A percentile compares a stretch with the other conserved stretches of the same genome.
These are phyloP conservation scores for Caiman crocodilus DNA, from an alignment of 2,797 vertebrate species.

Conservation along the genomic window DNA sequence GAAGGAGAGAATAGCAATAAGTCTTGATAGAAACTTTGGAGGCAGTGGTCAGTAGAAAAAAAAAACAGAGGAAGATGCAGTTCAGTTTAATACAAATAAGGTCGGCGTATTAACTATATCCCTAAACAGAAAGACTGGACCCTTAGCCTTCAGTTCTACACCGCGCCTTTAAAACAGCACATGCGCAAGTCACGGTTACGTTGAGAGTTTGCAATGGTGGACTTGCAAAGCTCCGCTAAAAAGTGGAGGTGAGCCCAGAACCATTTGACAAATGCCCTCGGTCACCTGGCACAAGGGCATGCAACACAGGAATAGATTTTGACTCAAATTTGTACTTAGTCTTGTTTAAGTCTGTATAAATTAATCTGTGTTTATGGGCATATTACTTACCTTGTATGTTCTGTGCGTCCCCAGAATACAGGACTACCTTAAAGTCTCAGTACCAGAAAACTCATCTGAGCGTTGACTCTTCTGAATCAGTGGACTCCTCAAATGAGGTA, in stretches of 20 bases:
- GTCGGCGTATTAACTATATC: constrained; percentile 20
- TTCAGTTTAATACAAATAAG: constrained; percentile 52
- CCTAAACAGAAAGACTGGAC: not conserved
- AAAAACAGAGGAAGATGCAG: constrained; percentile 10
- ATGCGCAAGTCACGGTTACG: not conserved
- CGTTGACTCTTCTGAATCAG: not conserved
- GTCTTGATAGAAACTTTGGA: not conserved
- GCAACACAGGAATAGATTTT: not conserved
- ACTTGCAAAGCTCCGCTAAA: not conserved
- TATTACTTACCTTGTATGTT: too few species aligned
- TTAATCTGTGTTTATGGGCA: not conserved
- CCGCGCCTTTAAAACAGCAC: not conserved
- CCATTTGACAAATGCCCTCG: not conserved
- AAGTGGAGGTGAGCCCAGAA: not conserved
- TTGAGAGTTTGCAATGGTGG: not conserved
- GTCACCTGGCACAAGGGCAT: not conserved
- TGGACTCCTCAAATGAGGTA: accelerated
- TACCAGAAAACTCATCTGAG: not conserved
- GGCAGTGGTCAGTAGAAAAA: constrained; percentile 37
- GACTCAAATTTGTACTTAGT: not conserved
- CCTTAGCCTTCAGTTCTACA: not conserved
- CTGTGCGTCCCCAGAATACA: not conserved
- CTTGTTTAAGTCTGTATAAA: constrained; percentile 4
- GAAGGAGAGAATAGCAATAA: constrained; percentile 1
- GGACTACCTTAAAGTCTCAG: not conserved